Evolutionary conservation across 2,888 invertebrate species (phyloP), one percentile per base, ranked within the genome.

Genomic region (Stenurella melanura): DNA sequence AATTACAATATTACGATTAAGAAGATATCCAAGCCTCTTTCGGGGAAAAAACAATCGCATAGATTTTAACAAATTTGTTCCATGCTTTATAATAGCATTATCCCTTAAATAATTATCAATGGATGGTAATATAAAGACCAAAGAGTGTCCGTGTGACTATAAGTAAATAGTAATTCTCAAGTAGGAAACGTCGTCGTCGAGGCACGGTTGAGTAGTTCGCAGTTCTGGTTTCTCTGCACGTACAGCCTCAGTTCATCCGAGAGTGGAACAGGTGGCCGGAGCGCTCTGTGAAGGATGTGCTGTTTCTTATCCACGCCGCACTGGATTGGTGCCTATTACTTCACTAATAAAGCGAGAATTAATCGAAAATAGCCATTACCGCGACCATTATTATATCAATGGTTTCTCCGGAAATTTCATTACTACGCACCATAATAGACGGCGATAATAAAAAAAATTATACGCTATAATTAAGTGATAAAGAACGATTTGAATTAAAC

Each of bases 161-260:
- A 67, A 67, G 54, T 54, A 67, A 69, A 69, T 69, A 70, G n/a
- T 60, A 63, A 72, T 72, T 72, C 63, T 72, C 63, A 63, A 72
- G 72, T 63, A 72, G 72, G 72, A 72, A 50, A 61, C 72, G 17
- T 17, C 50, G 54, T 67, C 66, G 26, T 50, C 42, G 58, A 26
- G 56, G 17, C 63, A 72, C 56, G 72, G 72, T 63, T 58, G 72
- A 63, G 63, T 18, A 58, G 38, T 17, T 21, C 70, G 26, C 12
- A 72, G 72, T 72, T 72, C 72, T 72, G 83, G 83, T 85, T 85
- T 84, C 84, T 73, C 75, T 83, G 84, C 86, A 86, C 86, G 85
- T 85, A 84, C 82, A 72, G 78, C 78, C 82, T 75, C 83, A 84
- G 82, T 84, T 84, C 82, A 84, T 84, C 83, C 81, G 82, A 74